Percentiles rank a stretch among this genome's conserved stretches.
phyloP scores from a whole-genome alignment of 37 sponge, comb jelly and placozoan genomes.

The Beroe ovata region DNA sequence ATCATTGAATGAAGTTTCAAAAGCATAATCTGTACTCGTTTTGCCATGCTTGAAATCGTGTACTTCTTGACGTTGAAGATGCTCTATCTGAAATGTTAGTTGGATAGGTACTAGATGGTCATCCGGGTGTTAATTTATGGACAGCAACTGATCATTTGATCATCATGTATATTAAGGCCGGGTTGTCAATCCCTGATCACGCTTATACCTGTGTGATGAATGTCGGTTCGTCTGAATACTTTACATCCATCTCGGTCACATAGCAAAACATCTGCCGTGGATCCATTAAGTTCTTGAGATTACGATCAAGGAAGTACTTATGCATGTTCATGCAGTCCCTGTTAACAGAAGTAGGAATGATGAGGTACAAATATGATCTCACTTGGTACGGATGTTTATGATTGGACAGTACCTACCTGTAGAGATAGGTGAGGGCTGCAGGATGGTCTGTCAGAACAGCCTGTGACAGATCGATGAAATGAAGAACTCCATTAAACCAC shows the following conservation, averaged over 20 bases:
- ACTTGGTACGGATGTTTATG: too few relatives aligned
- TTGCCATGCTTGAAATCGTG: slow-evolving; percentile 20
- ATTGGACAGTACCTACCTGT: too few relatives aligned
- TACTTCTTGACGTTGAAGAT: slow-evolving; percentile 37
- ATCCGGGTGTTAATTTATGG: too few relatives aligned
- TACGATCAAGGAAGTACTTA: background rate
- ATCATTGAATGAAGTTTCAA: slow-evolving; percentile 50
- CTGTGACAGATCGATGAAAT: slow-evolving; percentile 95
- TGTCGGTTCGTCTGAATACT: slow-evolving; percentile 4
- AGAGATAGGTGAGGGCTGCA: slow-evolving; percentile 57
- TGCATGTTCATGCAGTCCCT: slow-evolving; percentile 43
- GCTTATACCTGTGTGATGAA: slow-evolving; percentile 30
- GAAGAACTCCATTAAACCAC: slow-evolving; percentile 80
- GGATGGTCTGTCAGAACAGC: slow-evolving; percentile 72
- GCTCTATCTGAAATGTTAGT: slow-evolving; percentile 38
- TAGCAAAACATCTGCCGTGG: slow-evolving; percentile 41
- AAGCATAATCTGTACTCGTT: slow-evolving; percentile 9
- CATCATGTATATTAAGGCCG: too few relatives aligned
- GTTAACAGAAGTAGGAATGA: background rate
- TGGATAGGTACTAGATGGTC: background rate
- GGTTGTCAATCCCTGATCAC: too few relatives aligned
- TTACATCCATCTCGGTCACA: slow-evolving; percentile 9
- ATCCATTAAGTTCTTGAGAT: background rate
- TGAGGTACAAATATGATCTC: too few relatives aligned
- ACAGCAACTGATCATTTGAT: too few relatives aligned